Conservation (phyloP, 1,140 invertebrate genomes). For the Drosophila ercepeae region DNA sequence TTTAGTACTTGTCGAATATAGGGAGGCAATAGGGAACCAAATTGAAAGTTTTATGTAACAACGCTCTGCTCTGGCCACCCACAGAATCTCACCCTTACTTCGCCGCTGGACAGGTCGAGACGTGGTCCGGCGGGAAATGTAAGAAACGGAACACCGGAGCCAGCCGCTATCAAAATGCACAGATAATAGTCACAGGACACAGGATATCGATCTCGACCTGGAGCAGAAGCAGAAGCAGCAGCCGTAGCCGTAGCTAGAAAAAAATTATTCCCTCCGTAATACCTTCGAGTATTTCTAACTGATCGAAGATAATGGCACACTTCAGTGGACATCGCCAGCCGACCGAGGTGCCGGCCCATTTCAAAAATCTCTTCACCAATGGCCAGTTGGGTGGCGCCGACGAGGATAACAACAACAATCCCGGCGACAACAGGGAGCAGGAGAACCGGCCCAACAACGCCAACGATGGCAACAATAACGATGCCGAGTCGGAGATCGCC, state of each 20-base stretch:
- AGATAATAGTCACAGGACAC: slow-evolving; percentile 24
- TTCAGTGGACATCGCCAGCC: slow-evolving; percentile 54
- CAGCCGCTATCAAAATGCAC: slow-evolving; percentile 50
- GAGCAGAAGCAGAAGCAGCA: too few relatives aligned
- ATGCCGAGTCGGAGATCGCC: slow-evolving; percentile 35
- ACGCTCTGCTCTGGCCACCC: background rate
- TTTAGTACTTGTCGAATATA: background rate
- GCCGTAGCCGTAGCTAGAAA: background rate
- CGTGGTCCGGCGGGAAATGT: slow-evolving; percentile 38
- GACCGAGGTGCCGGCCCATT: slow-evolving; percentile 59
- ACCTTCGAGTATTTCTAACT: background rate
- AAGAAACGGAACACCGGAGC: slow-evolving; percentile 28
- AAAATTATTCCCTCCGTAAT: background rate
- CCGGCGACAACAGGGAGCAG: slow-evolving; percentile 27
- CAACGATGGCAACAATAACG: slow-evolving; percentile 29
- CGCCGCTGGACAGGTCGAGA: slow-evolving; percentile 21
- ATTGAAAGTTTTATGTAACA: slow-evolving; percentile 32
- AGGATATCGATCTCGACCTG: slow-evolving; percentile 21
- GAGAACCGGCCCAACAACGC: slow-evolving; percentile 34
- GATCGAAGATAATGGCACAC: slow-evolving; percentile 54
- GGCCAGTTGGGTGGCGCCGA: slow-evolving; percentile 58
- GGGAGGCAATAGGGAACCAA: background rate
- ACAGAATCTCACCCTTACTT: slow-evolving; percentile 25
- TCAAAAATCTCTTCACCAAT: slow-evolving; percentile 72
- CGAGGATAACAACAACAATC: slow-evolving; percentile 32